phyloP scores from a whole-genome alignment of 92 coral and sea anemone genomes.

The Porites rus region DNA sequence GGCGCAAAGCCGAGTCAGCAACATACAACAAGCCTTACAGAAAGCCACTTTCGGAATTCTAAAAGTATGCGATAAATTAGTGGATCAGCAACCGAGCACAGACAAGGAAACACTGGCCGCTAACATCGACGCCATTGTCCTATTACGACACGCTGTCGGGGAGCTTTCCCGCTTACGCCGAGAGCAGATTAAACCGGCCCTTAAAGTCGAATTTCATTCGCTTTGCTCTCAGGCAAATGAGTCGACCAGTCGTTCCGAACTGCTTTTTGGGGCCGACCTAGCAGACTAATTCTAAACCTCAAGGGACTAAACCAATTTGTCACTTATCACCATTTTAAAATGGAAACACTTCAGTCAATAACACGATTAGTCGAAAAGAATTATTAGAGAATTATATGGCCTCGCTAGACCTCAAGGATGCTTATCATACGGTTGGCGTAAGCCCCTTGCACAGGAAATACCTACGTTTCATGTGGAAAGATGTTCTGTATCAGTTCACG shows the following conservation, averaged over 20 bases:
- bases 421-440: constrained; percentile 24
- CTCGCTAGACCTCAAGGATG: not conserved
- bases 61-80: not conserved
- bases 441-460: constrained; percentile 35
- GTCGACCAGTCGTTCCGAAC: not conserved
- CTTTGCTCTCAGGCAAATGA: not conserved
- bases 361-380: not conserved
- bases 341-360: constrained; percentile 45
- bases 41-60: constrained; percentile 5
- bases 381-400: too few species aligned
- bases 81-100: constrained; percentile 7
- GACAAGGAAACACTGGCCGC: constrained; percentile 13
- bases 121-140: constrained; percentile 20
- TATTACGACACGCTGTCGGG: constrained; percentile 1
- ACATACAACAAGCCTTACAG: not conserved
- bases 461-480: constrained; percentile 46
- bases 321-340: constrained; percentile 38
- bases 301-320: constrained; percentile 9
- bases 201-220: not conserved
- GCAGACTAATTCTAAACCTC: constrained; percentile 45
- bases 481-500: constrained; percentile 37
- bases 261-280: constrained; percentile 46
- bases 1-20: constrained; percentile 18
- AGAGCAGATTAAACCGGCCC: constrained; percentile 22
- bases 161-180: constrained; percentile 37